These are phyloP conservation scores for Pipistrellus pygmaeus DNA, from an alignment of 2,797 vertebrate genomes.

Conservation along the genomic window DNA sequence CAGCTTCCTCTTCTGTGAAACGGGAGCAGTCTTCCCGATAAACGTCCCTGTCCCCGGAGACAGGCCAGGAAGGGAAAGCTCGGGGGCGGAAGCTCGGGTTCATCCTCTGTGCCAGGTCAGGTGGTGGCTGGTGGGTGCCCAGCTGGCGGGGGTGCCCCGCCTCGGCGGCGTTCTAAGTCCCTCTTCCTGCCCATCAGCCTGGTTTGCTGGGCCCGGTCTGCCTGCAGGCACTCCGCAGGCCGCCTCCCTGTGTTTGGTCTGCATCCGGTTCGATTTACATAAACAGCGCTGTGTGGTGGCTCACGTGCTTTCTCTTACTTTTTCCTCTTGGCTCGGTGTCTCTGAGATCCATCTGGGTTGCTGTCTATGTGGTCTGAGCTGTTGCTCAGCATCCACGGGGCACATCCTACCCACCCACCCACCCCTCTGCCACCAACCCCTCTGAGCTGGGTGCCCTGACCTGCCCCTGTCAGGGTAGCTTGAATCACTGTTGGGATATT, in stretches of 20 bases:
- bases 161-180: background rate
- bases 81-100: no score
- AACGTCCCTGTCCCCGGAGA: background rate
- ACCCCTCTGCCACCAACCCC: accelerated
- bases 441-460: background rate
- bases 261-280: background rate
- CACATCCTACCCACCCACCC: accelerated
- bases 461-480: accelerated
- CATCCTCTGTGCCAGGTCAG: accelerated
- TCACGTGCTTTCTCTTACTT: background rate
- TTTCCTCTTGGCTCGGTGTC: background rate
- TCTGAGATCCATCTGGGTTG: background rate
- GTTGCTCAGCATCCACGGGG: accelerated
- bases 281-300: background rate
- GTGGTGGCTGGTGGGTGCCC: accelerated
- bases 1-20: background rate
- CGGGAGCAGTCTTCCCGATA: background rate
- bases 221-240: background rate
- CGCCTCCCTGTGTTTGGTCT: background rate
- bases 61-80: background rate
- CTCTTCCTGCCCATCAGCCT: background rate
- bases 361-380: background rate
- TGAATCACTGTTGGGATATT: accelerated
- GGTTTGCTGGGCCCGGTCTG: background rate
- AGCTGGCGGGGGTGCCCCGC: accelerated